A percentile compares a stretch with the other conserved stretches of the same genome.
Conservation (phyloP, 2,113 vertebrate genomes). For the Copsychus sechellarum region DNA sequence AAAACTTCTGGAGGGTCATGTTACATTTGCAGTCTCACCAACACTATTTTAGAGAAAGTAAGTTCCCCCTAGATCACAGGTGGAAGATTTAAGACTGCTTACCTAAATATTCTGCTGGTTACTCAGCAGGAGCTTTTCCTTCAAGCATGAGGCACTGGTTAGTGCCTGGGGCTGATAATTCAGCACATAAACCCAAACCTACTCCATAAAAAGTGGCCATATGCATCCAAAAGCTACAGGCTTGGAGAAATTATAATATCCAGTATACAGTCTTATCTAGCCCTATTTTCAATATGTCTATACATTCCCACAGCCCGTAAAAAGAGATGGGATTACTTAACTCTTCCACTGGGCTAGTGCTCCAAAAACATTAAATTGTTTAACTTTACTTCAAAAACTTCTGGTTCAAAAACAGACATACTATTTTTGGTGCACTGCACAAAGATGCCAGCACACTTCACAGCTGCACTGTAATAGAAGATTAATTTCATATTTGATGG, state of each 20-base stretch:
- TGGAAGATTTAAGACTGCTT: background rate
- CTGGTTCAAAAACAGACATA: background rate
- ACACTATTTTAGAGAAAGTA: background rate
- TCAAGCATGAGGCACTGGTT: background rate
- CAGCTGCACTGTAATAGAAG: background rate
- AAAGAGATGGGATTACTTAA: background rate
- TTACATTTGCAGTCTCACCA: background rate
- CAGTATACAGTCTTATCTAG: background rate
- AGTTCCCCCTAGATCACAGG: background rate
- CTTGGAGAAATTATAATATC: background rate
- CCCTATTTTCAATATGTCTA: background rate
- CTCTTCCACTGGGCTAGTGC: background rate
- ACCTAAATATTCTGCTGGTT: background rate
- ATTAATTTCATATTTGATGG: background rate
- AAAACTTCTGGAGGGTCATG: background rate
- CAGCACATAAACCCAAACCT: background rate
- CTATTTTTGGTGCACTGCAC: background rate
- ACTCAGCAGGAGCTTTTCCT: background rate
- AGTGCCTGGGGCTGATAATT: background rate
- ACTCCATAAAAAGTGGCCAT: background rate
- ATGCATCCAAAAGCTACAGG: background rate
- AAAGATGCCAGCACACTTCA: background rate
- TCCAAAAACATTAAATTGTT: background rate
- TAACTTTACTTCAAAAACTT: background rate
- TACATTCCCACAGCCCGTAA: background rate